phyloP scores from a whole-genome alignment of 2,113 vertebrate genomes.

The Odontesthes bonariensis region DNA sequence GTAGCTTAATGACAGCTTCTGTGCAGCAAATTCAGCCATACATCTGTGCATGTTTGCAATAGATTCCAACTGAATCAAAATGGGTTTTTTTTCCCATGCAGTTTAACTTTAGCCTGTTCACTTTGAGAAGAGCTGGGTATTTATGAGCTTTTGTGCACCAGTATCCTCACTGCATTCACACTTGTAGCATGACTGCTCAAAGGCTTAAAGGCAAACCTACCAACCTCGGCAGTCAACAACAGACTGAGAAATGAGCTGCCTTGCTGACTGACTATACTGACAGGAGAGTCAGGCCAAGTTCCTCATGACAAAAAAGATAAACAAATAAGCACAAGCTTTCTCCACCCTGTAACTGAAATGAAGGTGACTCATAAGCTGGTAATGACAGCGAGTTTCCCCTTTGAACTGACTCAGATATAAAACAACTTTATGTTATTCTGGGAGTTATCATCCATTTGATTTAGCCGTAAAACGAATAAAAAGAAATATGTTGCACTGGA shows the following conservation, averaged over 20 bases:
- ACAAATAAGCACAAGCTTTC: slow-evolving; percentile 40
- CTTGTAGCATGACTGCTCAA: slow-evolving; percentile 2
- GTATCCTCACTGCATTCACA: background rate
- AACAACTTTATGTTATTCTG: too few relatives aligned
- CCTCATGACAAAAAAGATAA: slow-evolving; percentile 31
- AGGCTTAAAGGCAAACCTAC: slow-evolving; percentile 6
- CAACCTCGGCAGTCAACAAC: slow-evolving; percentile 36
- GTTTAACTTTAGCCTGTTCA: background rate
- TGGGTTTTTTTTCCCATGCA: too few relatives aligned
- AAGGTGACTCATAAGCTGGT: slow-evolving; percentile 54
- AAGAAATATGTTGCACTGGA: too few relatives aligned
- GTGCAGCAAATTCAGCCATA: too few relatives aligned
- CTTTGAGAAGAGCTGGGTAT: background rate
- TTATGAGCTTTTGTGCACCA: too few relatives aligned
- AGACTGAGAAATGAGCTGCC: slow-evolving; percentile 40
- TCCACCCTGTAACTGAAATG: slow-evolving; percentile 57
- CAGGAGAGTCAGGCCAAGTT: slow-evolving; percentile 59
- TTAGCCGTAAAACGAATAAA: too few relatives aligned
- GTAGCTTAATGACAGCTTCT: too few relatives aligned
- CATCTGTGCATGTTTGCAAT: too few relatives aligned
- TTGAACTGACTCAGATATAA: too few relatives aligned
- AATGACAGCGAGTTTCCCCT: background rate
- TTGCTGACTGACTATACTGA: slow-evolving; percentile 19
- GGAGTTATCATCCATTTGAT: too few relatives aligned
- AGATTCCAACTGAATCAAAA: too few relatives aligned